phyloP scores from a whole-genome alignment of 2,113 vertebrate species.

The Hystrix brachyura region DNA sequence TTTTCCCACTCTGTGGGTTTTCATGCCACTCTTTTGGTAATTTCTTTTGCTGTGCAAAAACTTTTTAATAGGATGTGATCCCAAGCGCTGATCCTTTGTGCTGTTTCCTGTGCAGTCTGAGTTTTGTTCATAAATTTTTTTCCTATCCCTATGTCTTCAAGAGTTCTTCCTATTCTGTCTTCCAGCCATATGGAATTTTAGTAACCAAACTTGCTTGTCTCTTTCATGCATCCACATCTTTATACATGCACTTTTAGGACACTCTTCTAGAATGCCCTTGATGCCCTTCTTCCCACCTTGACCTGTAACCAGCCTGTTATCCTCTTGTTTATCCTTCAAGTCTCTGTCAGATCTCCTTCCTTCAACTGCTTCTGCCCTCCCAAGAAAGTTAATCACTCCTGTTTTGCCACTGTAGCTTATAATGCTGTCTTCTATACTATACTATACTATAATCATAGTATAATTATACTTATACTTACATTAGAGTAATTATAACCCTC shows the following conservation, averaged over 20 bases:
- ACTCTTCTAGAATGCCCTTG: not conserved
- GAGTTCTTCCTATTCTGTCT: too few species aligned
- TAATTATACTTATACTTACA: not conserved
- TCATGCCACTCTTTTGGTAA: too few species aligned
- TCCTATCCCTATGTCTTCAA: too few species aligned
- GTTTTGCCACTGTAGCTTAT: not conserved
- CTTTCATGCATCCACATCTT: constrained; percentile 12
- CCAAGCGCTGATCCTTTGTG: too few species aligned
- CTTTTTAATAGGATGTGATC: too few species aligned
- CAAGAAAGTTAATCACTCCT: not conserved
- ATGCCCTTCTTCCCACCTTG: not conserved
- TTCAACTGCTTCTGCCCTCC: not conserved
- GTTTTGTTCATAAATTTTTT: too few species aligned
- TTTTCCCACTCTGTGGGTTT: too few species aligned
- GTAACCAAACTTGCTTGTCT: not conserved
- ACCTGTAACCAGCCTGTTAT: not conserved
- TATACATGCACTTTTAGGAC: not conserved
- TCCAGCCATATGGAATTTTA: constrained; percentile 1
- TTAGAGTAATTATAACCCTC: not conserved
- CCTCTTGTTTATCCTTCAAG: constrained; percentile 1
- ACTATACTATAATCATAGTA: not conserved
- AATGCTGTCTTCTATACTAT: not conserved
- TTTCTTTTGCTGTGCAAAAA: too few species aligned
- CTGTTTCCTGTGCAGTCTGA: too few species aligned
- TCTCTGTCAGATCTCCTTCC: constrained; percentile 18